Base-by-base conservation (phyloP, 2,888 invertebrate species). In the Anthrax anthrax region DNA sequence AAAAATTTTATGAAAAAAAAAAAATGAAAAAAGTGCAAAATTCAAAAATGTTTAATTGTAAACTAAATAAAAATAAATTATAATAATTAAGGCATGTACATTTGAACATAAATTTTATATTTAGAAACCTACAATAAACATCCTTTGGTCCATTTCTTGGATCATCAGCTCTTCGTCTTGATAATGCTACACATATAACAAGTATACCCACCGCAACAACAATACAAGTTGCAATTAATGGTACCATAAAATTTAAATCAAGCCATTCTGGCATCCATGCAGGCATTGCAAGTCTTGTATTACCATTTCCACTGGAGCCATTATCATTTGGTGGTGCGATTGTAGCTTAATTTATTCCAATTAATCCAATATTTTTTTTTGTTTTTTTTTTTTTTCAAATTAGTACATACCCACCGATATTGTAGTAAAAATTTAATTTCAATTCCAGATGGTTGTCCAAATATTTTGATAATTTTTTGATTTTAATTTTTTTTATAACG, bases 121-220 rank as follows among this genome's bases (percentile, higher is more conserved):
- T n/a, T n/a, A 45, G 48, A 72, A 72, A 82, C 81, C 78, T 82
- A 82, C 82, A 82, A 62, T 82, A 82, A 67, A 71, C 70, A 71
- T 78, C 77, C 74, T 78, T 78, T 71, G 77, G 77, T 77, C 89
- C 89, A 67, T 89, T 81, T 63, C 88, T 78, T 57, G 74, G 69
- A 63, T 89, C 88, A 69, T 85, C 76, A 51, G 81, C 73, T 65
- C 89, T 80, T 67, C 88, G 76, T 62, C 89, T 76, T 44, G 88
- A 84, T 45, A 90, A 73, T 36, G 89, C 89, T 59, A 90, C 82
- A 70, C 90, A 90, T 66, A 90, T 84, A 61, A 94, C 90, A 60
- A 89, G 80, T 60, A 91, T 80, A 52, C 91, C 90, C 57, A 91
- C 87, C 58, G 90, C 77, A 64, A 91, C 82, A 55, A 94, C 90